Evolutionary conservation across 2,113 vertebrate genomes (phyloP), one percentile per base, ranked within the genome.

Genomic region (Anas platyrhynchos): DNA sequence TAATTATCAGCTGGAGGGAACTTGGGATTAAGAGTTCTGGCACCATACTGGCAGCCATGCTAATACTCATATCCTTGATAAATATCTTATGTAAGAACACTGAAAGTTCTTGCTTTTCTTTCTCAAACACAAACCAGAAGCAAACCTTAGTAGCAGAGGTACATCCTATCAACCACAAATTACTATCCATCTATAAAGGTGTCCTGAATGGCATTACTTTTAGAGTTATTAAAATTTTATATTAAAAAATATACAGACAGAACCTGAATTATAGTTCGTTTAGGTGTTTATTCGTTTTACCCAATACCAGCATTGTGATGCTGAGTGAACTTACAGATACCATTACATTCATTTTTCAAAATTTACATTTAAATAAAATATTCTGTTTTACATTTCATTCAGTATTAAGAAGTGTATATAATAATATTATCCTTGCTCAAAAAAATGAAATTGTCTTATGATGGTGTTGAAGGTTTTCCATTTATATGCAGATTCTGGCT

Each of bases 401-500:
- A 58, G 76, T 63, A 88, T 94, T 92, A 91, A 87, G 52, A 86
- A 86, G 15, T 79, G 17, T 62, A 66, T 85, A 92, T 77, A 96
- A 86, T 67, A 92, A 68, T 79, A 93, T 88, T 86, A 95, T 90
- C 48, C 41, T 76, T 87, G 63, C 63, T 88, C 31, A 44, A 83
- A 86, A 91, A 97, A 95, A 94, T 65, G 16, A 88, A 95, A 78
- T 88, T 95, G 96, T 88, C 63, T 74, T 74, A 41, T 72, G 62
- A 77, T 66, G 32, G n/a, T 94, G 25, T 41, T 79, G 87, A 95
- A 93, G 55, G 78, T 79, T 52, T 95, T 95, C 71, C 48, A 96
- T 96, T 96, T 97, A 94, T 88, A 96, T 91, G 86, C 78, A 96
- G 89, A 96, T 95, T 94, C 43, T 87, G 91, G 59, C 43, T 96